These are phyloP conservation scores for Cinara cedri DNA, from an alignment of 2,888 invertebrate genomes.

Conservation along the genomic window DNA sequence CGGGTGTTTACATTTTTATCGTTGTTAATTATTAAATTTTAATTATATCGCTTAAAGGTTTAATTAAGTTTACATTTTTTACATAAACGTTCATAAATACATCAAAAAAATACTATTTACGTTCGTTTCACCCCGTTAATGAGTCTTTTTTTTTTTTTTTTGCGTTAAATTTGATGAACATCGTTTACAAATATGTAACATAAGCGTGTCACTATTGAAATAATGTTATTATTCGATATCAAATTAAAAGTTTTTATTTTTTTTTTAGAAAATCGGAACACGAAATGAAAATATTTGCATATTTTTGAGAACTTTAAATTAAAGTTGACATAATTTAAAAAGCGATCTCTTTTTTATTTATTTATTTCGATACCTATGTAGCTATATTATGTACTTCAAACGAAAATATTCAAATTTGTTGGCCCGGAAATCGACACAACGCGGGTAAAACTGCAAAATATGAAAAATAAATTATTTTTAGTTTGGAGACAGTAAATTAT, in stretches of 20 bases:
- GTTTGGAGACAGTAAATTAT: too few relatives aligned
- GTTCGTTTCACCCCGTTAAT: not conserved
- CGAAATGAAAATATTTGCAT: not conserved
- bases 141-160: conserved; percentile 24
- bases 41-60: not conserved
- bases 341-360: not conserved
- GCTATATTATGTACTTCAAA: not conserved
- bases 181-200: not conserved
- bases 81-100: too few relatives aligned
- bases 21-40: too few relatives aligned
- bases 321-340: too few relatives aligned
- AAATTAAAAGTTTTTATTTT: conserved; percentile 4
- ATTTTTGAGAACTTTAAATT: not conserved
- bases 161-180: not conserved
- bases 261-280: not conserved
- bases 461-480: too few relatives aligned
- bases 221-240: not conserved
- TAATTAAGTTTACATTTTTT: not conserved
- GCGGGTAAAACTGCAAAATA: too few relatives aligned
- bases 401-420: too few relatives aligned
- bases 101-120: not conserved
- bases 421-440: too few relatives aligned
- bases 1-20: too few relatives aligned
- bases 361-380: not conserved
- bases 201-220: not conserved